Percentiles rank a stretch among this genome's conserved stretches.
phyloP scores from a whole-genome alignment of 2,888 invertebrate genomes.

The Gastracanthus pulcherrimus region DNA sequence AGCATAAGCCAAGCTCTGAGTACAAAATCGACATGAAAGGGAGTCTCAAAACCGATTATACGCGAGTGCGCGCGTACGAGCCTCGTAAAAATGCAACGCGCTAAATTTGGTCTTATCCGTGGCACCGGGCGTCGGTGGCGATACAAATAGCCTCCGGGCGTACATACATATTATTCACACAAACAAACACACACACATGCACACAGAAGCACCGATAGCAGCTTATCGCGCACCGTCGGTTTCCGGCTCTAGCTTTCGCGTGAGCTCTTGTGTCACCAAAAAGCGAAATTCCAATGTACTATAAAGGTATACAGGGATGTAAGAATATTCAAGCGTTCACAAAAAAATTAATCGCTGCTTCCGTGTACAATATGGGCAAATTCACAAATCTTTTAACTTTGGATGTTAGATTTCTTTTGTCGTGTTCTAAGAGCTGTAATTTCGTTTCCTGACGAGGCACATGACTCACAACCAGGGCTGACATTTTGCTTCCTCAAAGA shows the following conservation, averaged over 20 bases:
- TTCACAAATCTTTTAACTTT: no score
- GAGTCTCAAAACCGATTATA: not conserved
- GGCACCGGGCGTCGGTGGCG: not conserved
- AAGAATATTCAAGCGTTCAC: no score
- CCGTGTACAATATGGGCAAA: no score
- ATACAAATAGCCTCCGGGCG: not conserved
- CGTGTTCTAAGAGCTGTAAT: no score
- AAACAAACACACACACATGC: not conserved
- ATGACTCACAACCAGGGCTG: no score
- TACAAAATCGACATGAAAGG: no score
- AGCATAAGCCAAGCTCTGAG: no score
- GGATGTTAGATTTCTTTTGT: no score
- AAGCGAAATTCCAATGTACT: not conserved
- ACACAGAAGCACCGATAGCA: conserved; percentile 11
- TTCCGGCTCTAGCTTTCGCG: conserved; percentile 9
- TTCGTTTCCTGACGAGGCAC: no score
- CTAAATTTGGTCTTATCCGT: conserved; percentile 17
- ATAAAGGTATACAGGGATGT: not conserved
- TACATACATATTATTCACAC: not conserved
- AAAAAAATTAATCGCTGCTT: no score
- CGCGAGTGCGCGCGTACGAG: not conserved
- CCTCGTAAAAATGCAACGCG: not conserved
- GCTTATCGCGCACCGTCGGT: conserved; percentile 26
- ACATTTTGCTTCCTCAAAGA: no score
- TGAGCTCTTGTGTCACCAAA: not conserved